Evolutionary conservation across 2,888 invertebrate species (phyloP), one percentile per base, ranked within the genome.

Genomic region (Hecatera dysodea): DNA sequence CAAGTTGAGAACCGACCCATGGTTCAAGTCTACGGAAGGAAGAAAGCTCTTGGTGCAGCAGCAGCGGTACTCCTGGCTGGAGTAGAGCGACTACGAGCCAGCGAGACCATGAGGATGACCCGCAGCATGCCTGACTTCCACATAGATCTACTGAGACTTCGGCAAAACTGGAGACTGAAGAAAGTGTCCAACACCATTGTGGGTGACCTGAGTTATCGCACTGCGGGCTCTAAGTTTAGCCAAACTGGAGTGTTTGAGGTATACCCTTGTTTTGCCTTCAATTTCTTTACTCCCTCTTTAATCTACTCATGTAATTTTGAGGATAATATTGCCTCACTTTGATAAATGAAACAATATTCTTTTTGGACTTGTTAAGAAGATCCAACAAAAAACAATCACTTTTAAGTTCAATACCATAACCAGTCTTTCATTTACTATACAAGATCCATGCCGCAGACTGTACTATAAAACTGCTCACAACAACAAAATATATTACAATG

Each of bases 181-280:
- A 99, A 99, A 96, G 98, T 99, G 0, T 98, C 99, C 0, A 99
- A 98, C 90, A 98, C 98, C 0, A 99, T 99, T 70, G 98, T 99
- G 65, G 99, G 99, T 0, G 99, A 99, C 94, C 96, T 99, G 9
- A 99, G 99, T 91, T 99, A 99, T 90, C 97, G 99, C 76, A 99
- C 99, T 88, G 99, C 99, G 78, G 99, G 99, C 1, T 99, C 99
- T 0, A 98, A 99, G 90, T 99, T 98, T 90, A 97, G 97, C 75
- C 99, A 99, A 94, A 98, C 98, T 72, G 99, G 99, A 5, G 98
- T 98, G 86, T 99, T 99, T 96, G 99, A 99, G 96, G 99, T 99
- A 85, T 63, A 63, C 27, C 27, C 17, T 22, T 22, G n/a, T 19
- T 57, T 52, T 27, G 8, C 4, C 8, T 27, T 11, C 3, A 48